A percentile compares a stretch with the other conserved stretches of the same genome.
phyloP scores from a whole-genome alignment of 2,888 invertebrate species.

The Tetrapedia diversipes region DNA sequence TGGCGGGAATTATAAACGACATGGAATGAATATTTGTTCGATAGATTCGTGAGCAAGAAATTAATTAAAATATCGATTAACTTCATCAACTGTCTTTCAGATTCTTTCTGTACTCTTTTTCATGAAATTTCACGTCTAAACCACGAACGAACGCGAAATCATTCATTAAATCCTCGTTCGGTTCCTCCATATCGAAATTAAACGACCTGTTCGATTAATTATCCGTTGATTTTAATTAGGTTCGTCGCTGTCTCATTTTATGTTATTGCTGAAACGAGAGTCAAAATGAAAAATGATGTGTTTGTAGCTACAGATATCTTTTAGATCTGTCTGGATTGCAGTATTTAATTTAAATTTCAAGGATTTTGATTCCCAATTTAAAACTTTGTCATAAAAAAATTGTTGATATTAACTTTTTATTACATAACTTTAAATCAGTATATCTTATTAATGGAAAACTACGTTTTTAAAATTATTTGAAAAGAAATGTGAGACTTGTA shows the following conservation, averaged over 20 bases:
- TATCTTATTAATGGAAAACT: no score
- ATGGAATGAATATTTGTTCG: background rate
- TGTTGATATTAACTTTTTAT: no score
- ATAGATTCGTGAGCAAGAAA: constrained; percentile 35
- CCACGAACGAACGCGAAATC: constrained; percentile 15
- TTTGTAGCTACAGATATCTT: background rate
- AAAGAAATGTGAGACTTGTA: no score
- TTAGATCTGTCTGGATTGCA: background rate
- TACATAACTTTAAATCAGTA: no score
- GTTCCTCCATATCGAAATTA: constrained; percentile 12
- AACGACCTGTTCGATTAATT: constrained; percentile 31
- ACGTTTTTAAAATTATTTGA: no score
- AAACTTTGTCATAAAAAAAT: background rate
- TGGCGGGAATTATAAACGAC: constrained; percentile 19
- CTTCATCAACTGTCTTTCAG: constrained; percentile 46
- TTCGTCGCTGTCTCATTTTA: background rate
- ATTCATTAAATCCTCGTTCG: constrained; percentile 30
- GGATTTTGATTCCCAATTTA: background rate
- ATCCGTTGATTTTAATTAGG: constrained; percentile 29
- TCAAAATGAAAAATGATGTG: no score
- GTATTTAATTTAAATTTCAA: background rate
- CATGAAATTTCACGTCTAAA: constrained; percentile 17
- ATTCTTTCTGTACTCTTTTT: constrained; percentile 19
- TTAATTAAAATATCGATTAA: constrained; percentile 66
- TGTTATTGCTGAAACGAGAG: background rate